Evolutionary conservation across 1,140 invertebrate genomes (phyloP).

Genomic region (Trichomalopsis sarcophagae): DNA sequence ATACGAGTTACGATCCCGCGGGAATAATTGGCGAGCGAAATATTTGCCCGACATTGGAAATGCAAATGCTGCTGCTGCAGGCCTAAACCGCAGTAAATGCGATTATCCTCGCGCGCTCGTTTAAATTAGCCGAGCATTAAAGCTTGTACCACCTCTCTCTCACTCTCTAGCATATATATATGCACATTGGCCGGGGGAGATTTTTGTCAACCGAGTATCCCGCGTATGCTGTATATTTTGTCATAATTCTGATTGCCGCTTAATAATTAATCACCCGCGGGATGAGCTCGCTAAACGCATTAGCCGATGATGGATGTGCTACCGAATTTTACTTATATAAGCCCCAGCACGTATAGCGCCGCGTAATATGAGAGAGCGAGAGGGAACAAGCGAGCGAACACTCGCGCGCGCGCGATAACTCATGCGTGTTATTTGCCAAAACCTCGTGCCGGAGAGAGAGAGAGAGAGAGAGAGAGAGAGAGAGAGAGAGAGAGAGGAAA

Average conservation of each 20-base stretch:
- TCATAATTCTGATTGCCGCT: background rate
- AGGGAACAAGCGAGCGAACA: background rate
- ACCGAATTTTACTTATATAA: background rate
- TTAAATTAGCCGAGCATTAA: too few relatives aligned
- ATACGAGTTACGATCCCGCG: too few relatives aligned
- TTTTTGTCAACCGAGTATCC: background rate
- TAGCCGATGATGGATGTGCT: slow-evolving; percentile 8
- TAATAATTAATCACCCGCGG: background rate
- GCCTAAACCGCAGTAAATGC: background rate
- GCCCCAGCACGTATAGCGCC: background rate
- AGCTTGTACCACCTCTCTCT: too few relatives aligned
- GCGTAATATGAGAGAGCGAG: background rate
- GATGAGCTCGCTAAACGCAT: background rate
- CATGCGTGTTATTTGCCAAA: slow-evolving; percentile 13
- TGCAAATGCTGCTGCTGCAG: background rate
- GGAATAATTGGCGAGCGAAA: background rate
- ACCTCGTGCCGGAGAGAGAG: background rate
- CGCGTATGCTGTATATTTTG: background rate
- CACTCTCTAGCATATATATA: too few relatives aligned
- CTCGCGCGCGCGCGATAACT: background rate
- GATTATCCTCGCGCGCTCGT: too few relatives aligned
- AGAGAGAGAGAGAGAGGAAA: background rate
- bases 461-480: too few relatives aligned
- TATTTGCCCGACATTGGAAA: background rate
- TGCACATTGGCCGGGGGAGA: background rate